Evolutionary conservation across 2,113 vertebrate species (phyloP).

Genomic region (Pterocles gutturalis): DNA sequence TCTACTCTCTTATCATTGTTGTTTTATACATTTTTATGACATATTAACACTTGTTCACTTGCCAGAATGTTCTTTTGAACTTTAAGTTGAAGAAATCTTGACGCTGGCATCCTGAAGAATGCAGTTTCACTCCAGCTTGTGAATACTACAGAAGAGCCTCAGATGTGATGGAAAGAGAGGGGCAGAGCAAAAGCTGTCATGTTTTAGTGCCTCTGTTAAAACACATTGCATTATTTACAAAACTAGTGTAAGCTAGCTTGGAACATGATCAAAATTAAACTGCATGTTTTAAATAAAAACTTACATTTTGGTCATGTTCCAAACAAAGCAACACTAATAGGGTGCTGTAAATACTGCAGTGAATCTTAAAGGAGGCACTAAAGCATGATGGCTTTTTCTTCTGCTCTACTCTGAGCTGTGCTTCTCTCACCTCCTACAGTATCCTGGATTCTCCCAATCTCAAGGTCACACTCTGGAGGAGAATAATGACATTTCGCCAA

Average conservation of each 20-base stretch:
- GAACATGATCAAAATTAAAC: neutral
- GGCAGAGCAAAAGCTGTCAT: neutral
- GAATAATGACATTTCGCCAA: neutral
- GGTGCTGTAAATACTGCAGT: neutral
- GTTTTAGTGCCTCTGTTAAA: neutral
- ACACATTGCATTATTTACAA: neutral
- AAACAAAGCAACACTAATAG: neutral
- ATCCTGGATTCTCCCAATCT: neutral
- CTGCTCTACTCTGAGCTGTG: neutral
- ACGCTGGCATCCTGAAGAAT: neutral
- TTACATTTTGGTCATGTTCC: neutral
- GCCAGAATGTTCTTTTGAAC: neutral
- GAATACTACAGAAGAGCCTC: neutral
- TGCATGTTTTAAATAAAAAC: neutral
- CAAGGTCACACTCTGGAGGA: neutral
- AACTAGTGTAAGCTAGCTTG: constrained; percentile 1
- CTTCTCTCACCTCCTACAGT: neutral
- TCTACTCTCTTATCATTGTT: neutral
- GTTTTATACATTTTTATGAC: constrained; percentile 2
- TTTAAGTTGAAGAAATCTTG: neutral
- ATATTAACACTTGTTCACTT: neutral
- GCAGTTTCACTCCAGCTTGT: neutral
- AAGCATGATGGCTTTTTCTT: neutral
- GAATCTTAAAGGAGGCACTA: neutral
- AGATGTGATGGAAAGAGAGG: neutral